phyloP scores from a whole-genome alignment of 2,888 invertebrate species.

The Cryptus armator region DNA sequence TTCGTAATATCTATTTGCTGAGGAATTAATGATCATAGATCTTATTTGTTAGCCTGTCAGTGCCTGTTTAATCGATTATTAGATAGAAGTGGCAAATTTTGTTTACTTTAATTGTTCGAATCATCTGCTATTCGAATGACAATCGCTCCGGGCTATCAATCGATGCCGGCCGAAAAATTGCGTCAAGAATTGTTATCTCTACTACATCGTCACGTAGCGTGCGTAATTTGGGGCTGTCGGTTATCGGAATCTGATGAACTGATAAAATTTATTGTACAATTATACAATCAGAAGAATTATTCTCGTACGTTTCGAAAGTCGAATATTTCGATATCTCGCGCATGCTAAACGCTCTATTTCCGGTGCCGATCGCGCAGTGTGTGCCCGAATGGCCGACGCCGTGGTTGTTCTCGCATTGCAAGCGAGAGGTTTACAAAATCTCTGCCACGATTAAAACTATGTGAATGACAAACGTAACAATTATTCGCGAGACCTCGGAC shows the following conservation, averaged over 20 bases:
- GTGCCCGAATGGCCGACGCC: slow-evolving; percentile 75
- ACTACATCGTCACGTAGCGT: not conserved
- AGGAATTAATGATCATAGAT: not conserved
- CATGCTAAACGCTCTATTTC: slow-evolving; percentile 31
- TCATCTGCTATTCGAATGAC: not conserved
- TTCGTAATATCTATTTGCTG: not conserved
- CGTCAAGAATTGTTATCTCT: not conserved
- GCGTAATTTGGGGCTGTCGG: not conserved
- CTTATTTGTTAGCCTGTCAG: not conserved
- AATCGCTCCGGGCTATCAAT: not conserved
- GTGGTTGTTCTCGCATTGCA: slow-evolving; percentile 60
- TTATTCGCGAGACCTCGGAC: slow-evolving; percentile 41
- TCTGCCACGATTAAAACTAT: slow-evolving; percentile 64
- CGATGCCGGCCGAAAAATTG: not conserved
- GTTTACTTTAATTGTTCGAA: not conserved
- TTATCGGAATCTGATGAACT: not conserved
- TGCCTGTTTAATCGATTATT: not conserved
- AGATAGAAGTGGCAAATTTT: not conserved
- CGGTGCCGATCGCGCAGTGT: slow-evolving; percentile 43
- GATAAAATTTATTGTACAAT: not conserved
- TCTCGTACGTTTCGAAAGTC: slow-evolving; percentile 57
- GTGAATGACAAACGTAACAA: slow-evolving; percentile 53
- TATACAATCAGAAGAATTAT: too few relatives aligned
- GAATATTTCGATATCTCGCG: slow-evolving; percentile 9
- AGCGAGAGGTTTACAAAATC: slow-evolving; percentile 38